phyloP scores from a whole-genome alignment of 2,113 vertebrate genomes.

The Micronycteris hirsuta region DNA sequence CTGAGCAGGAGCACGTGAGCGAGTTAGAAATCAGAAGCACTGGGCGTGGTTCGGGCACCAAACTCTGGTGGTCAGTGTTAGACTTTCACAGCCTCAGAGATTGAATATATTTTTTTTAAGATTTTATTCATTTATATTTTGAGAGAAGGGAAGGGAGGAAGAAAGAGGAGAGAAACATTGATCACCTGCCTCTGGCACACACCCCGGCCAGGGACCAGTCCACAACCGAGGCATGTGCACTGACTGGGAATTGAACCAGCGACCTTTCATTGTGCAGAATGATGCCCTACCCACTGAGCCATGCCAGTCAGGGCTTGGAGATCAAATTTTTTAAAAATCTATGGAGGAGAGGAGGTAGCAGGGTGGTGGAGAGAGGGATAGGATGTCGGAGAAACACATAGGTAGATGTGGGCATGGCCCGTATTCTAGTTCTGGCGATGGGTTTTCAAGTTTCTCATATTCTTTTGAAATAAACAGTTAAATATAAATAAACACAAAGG shows the following conservation, averaged over 20 bases:
- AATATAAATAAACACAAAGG: neutral
- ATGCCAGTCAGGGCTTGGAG: neutral
- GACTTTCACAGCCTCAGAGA: neutral
- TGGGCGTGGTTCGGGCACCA: neutral
- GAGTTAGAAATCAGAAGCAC: neutral
- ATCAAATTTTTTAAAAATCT: neutral
- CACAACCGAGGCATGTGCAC: no score
- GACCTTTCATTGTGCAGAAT: no score
- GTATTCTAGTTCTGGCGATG: neutral
- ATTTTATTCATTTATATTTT: no score
- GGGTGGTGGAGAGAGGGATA: neutral
- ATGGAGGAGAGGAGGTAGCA: neutral
- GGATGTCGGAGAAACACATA: neutral
- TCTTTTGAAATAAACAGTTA: conserved; percentile 29
- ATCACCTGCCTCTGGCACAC: no score
- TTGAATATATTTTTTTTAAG: no score
- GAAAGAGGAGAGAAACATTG: no score
- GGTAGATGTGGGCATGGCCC: neutral
- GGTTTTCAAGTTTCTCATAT: neutral
- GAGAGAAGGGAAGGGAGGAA: no score
- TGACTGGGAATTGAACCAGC: no score
- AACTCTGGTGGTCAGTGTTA: neutral
- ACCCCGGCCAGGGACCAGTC: no score
- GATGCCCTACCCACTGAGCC: no score
- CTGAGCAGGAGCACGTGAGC: neutral